phyloP scores from a whole-genome alignment of 1,140 invertebrate species.

The Heliothis subflexa region DNA sequence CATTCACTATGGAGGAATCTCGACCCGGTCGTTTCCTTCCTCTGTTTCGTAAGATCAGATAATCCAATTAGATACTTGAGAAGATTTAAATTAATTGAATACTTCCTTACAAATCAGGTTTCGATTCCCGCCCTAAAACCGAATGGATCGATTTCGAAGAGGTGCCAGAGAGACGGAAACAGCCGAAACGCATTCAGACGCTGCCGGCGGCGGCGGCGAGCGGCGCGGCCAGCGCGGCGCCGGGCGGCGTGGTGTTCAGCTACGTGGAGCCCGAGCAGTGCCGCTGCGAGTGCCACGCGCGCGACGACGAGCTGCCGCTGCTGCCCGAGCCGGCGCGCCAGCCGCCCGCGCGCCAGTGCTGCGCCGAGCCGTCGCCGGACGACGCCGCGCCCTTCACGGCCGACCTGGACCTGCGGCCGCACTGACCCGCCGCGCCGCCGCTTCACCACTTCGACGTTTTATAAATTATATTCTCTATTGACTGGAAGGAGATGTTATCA shows the following conservation, averaged over 20 bases:
- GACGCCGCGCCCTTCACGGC: slow-evolving; percentile 63
- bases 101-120: slow-evolving; percentile 57
- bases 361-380: slow-evolving; percentile 57
- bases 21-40: too few relatives aligned
- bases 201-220: slow-evolving; percentile 86
- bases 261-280: slow-evolving; percentile 94
- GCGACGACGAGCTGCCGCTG: slow-evolving; percentile 67
- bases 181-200: slow-evolving; percentile 92
- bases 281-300: slow-evolving; percentile 93
- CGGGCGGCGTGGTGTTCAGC: slow-evolving; percentile 86
- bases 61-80: too few relatives aligned
- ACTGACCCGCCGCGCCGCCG: slow-evolving; percentile 55
- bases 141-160: slow-evolving; percentile 96
- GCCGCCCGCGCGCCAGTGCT: slow-evolving; percentile 45
- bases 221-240: slow-evolving; percentile 64
- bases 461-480: slow-evolving; percentile 75
- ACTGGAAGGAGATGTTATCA: slow-evolving; percentile 75
- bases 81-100: too few relatives aligned
- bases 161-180: slow-evolving; percentile 92
- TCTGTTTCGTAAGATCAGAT: too few relatives aligned
- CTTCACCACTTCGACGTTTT: slow-evolving; percentile 64
- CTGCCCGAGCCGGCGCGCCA: slow-evolving; percentile 63
- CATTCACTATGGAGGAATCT: too few relatives aligned
- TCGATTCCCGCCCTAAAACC: slow-evolving; percentile 80
- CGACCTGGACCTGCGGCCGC: slow-evolving; percentile 58